Base-by-base conservation (phyloP, 1,140 invertebrate species). In the Drosophila novamexicana region DNA sequence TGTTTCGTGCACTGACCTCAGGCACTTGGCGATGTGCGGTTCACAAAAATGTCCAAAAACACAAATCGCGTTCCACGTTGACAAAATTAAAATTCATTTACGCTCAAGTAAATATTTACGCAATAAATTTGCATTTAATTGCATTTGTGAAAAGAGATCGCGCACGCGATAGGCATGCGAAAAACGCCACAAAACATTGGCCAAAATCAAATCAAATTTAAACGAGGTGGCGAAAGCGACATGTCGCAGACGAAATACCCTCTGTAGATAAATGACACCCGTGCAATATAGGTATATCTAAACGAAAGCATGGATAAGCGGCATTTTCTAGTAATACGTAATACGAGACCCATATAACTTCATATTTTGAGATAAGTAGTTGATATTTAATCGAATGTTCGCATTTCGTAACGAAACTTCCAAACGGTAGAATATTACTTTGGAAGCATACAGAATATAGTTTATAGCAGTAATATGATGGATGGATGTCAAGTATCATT, bases 91-190 rank as follows among this genome's bases (percentile, higher is more conserved):
- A 88, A 86, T 88, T 89, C 84, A 88, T 88, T 89, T 82, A 83
- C 84, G 84, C 84, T 88, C 84, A 88, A 88, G 84, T 88, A 88
- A 88, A 88, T 88, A 88, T 88, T 88, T 89, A 88, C 84, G 84
- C 84, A 88, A 88, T 89, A 88, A 88, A 88, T 88, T 88, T 88
- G 84, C 84, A 88, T 88, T 89, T 88, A 88, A 86, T 86, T 86
- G 83, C 83, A 84, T 84, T 84, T 76, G 79, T 67, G 63, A 58
- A 40, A 54, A 10, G 50, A 12, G 53, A 39, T 36, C 61, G 53
- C 44, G 44, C 61, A 44, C 29, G 36, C 68, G 62, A 37, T 56
- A 47, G 50, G 44, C 54, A 71, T 54, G 69, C 39, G 61, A 58
- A 34, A 63, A 58, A 58, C 10, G 57, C 77, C 77, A 66, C 82